Percentiles rank a stretch among this genome's conserved stretches.
Conservation (phyloP, 2,113 vertebrate genomes). For the Megalops atlanticus region DNA sequence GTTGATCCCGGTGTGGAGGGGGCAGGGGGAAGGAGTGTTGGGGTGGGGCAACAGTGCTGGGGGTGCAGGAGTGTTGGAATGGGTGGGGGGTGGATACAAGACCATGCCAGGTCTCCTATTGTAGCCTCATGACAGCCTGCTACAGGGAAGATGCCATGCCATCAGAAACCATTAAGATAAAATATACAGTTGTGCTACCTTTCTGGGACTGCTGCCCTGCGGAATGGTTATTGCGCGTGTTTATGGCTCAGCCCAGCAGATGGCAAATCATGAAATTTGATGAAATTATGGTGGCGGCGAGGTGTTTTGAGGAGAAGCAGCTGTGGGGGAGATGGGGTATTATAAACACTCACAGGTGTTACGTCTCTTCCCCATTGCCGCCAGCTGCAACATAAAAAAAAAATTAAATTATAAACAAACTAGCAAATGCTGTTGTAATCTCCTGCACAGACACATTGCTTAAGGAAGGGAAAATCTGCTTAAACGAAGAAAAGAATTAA, state of each 20-base stretch:
- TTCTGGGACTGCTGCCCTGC: conserved; percentile 98
- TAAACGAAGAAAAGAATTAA: conserved; percentile 98
- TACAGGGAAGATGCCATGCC: conserved; percentile 93
- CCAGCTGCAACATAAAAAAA: conserved; percentile 99
- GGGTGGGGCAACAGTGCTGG: conserved; percentile 36
- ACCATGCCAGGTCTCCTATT: conserved; percentile 63
- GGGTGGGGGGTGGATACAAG: no score
- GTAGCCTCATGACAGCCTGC: conserved; percentile 89
- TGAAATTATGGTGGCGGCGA: conserved; percentile 99
- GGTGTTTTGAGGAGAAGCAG: conserved; percentile 99
- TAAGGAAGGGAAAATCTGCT: conserved; percentile 66
- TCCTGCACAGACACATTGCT: conserved; percentile 96
- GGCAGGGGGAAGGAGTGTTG: conserved; percentile 43
- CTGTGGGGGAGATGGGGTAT: conserved; percentile 99
- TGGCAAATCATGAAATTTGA: conserved; percentile 99
- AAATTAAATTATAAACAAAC: conserved; percentile 99
- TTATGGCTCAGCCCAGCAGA: conserved; percentile 99
- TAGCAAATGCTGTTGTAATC: conserved; percentile 78
- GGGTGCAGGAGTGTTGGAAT: conserved; percentile 58
- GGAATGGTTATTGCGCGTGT: conserved; percentile 99
- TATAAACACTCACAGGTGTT: conserved; percentile 99
- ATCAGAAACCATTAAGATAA: conserved; percentile 99
- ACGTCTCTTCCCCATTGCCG: conserved; percentile 92
- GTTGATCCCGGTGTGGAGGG: conserved; percentile 38
- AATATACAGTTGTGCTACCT: conserved; percentile 99